Conservation (phyloP, 2,888 invertebrate species). For the Girardia tigrina region DNA sequence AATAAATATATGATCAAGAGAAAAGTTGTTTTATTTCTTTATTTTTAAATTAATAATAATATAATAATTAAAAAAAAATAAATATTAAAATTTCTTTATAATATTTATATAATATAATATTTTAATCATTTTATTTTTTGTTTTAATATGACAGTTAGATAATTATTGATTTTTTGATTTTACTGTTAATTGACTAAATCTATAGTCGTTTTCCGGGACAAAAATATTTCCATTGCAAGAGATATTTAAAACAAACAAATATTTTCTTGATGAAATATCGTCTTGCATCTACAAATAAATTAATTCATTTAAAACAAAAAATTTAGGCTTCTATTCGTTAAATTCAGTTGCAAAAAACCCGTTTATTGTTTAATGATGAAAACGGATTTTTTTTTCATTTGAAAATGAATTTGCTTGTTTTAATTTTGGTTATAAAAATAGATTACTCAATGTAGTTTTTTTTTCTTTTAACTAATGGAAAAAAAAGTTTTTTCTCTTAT, state of each 20-base stretch:
- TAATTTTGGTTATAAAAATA: too few species aligned
- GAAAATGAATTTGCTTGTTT: too few species aligned
- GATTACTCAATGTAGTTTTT: too few species aligned
- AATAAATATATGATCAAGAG: neutral
- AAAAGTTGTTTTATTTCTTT: neutral
- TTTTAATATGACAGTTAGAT: slow-evolving; percentile 23
- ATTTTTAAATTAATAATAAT: too few species aligned
- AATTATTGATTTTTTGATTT: slow-evolving; percentile 11
- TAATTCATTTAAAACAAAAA: too few species aligned
- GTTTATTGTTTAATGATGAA: too few species aligned
- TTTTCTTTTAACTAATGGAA: too few species aligned
- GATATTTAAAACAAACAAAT: slow-evolving; percentile 16
- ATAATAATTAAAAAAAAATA: too few species aligned
- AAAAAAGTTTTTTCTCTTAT: too few species aligned
- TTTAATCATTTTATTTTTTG: neutral
- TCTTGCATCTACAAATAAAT: slow-evolving; percentile 14
- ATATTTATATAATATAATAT: neutral
- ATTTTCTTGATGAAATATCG: slow-evolving; percentile 16
- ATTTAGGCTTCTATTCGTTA: too few species aligned
- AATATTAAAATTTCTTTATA: neutral
- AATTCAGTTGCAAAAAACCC: too few species aligned
- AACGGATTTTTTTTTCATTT: too few species aligned
- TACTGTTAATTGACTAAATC: neutral
- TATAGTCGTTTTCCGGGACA: slow-evolving; percentile 19
- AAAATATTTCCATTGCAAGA: neutral